Evolutionary conservation across 2,113 vertebrate species (phyloP), one percentile per base, ranked within the genome.

Genomic region (Alethe castanea): DNA sequence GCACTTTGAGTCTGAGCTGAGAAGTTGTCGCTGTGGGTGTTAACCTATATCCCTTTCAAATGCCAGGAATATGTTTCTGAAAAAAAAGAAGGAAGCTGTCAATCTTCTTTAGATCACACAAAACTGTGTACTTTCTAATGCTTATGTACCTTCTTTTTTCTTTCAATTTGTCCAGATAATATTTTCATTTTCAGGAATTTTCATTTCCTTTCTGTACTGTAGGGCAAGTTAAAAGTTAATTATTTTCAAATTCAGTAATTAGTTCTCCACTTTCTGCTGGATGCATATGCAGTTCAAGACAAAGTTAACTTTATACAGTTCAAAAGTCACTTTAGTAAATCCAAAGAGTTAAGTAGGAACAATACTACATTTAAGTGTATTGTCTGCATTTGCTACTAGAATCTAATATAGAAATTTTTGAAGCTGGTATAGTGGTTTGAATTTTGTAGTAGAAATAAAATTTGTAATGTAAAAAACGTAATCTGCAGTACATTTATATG

Each of bases 301-400:
- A 93, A 86, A 74, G 69, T 83, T 93, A 95, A 92, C 84, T 96
- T 93, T 72, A 53, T 95, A 88, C 93, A 96, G 71, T 96, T 96
- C 92, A 96, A 89, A 98, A 96, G 54, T 71, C 38, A 52, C 78
- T 96, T 96, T 81, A 5, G 35, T 95, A 94, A 97, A 82, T 88
- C 25, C 79, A 64, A 94, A 88, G 50, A 97, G 93, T 97, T 96
- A 98, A 71, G 67, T 94, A 77, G 73, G 93, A 98, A 84, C 72
- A 94, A 64, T 73, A 76, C 88, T 94, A 67, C 35, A 60, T 67
- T 96, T 95, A 71, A 35, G 48, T 79, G 8, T 66, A 45, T 25
- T 59, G 13, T 25, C n/a, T 89, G 18, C 26, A 22, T 77, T 85
- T 96, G 36, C 25, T 83, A 22, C 19, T 87, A 22, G 52, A 97